phyloP scores from a whole-genome alignment of 2,113 vertebrate genomes.

The Perca schrenkii region DNA sequence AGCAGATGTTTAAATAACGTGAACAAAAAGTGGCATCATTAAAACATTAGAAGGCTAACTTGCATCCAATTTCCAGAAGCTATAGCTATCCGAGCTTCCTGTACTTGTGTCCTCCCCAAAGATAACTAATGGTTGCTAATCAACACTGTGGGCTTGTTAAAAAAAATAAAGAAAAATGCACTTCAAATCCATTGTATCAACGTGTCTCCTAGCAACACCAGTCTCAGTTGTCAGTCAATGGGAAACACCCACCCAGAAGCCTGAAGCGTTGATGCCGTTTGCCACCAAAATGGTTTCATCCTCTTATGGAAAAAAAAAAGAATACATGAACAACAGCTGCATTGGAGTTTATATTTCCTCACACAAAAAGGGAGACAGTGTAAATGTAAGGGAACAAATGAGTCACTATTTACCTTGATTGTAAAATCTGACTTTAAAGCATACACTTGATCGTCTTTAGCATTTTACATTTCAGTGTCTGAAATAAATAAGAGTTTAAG shows the following conservation, averaged over 20 bases:
- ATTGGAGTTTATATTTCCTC: not conserved
- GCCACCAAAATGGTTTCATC: not conserved
- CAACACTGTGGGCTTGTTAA: not conserved
- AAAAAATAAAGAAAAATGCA: not conserved
- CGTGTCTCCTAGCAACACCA: not conserved
- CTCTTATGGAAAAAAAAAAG: not conserved
- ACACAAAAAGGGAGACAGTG: not conserved
- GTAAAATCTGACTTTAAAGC: not conserved
- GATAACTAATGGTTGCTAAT: not conserved
- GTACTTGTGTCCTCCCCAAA: too few species aligned
- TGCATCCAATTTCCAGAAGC: not conserved
- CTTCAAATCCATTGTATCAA: not conserved
- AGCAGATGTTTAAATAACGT: not conserved
- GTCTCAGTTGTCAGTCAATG: too few species aligned
- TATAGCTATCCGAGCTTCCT: not conserved
- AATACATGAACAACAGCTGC: not conserved
- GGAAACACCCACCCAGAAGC: not conserved
- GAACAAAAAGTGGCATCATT: not conserved
- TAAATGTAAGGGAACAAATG: conserved; percentile 14
- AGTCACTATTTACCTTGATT: conserved; percentile 3
- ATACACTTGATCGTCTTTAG: conserved; percentile 9
- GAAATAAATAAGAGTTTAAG: conserved; percentile 15
- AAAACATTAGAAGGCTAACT: not conserved
- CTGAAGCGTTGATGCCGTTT: not conserved
- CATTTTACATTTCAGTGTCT: conserved; percentile 18